Base-by-base conservation (phyloP, 2,888 invertebrate species). In the Andricus curvator region DNA sequence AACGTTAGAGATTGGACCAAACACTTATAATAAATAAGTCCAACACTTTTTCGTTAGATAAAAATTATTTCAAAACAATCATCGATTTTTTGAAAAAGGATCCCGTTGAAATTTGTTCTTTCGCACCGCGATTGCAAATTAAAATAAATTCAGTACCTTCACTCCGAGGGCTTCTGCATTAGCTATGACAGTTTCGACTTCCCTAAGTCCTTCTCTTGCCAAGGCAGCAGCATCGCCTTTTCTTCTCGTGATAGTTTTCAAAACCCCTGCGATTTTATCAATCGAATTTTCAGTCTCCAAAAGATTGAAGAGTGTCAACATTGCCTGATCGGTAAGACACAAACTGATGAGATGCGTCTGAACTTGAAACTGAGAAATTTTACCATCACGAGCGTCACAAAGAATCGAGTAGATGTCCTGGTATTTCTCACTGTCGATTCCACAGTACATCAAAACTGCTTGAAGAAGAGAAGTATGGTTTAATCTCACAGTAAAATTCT, bases 401-500 rank as follows among this genome's bases (percentile, higher is more conserved):
- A 95, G 90, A 81, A 93, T 93, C 37, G 90, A 90, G 86, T 93
- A 94, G 78, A 95, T 92, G 83, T 94, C 93, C 76, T 93, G 92
- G 87, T 95, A 95, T 83, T 95, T 95, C 77, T 95, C 95, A 33
- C 95, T 94, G 13, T 97, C 96, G 6, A 99, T 96, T 6, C 97
- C 97, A 88, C 96, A 97, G 83, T 97, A 95, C 78, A 97, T 93
- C 17, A 99, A 93, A 80, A 98, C 94, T 0, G 97, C 96, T 85
- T 95, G 94, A 81, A 98, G 90, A 9, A 98, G 92, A 62, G 95
- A 95, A 0, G 96, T 96, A 88, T 98, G 98, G 91, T 97, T 98
- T 82, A 98, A 91, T 79, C 96, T 95, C 80, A 98, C 94, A 13
- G 94, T 93, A 80, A 96, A 95, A 89, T 95, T 95, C 64, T 95